Percentiles rank a stretch among this genome's conserved stretches.
Conservation (phyloP, 2,797 vertebrate species). For the Gymnodraco acuticeps region DNA sequence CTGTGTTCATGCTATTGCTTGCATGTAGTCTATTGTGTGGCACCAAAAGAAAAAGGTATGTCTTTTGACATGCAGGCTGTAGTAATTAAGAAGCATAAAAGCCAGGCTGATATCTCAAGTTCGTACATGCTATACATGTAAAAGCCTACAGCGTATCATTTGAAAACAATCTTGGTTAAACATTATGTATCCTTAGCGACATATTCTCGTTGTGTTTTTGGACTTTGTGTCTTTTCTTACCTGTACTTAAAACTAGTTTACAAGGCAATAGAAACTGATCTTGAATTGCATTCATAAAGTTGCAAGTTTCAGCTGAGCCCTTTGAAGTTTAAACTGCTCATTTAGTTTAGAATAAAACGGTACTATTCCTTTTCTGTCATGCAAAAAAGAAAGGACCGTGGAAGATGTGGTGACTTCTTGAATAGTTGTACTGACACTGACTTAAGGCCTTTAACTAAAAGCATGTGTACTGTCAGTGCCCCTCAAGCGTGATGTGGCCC, state of each 20-base stretch:
- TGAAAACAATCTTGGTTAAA: conserved; percentile 58
- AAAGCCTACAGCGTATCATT: neutral
- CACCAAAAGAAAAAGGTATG: neutral
- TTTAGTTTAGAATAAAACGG: conserved; percentile 37
- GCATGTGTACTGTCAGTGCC: conserved; percentile 27
- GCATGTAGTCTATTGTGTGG: neutral
- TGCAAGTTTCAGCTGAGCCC: neutral
- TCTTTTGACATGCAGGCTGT: neutral
- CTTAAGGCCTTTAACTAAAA: conserved; percentile 37
- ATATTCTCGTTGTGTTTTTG: conserved; percentile 26
- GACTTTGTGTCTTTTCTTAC: conserved; percentile 62
- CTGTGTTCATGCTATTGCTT: conserved; percentile 8
- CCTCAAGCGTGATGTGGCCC: conserved; percentile 37
- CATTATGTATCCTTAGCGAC: conserved; percentile 44
- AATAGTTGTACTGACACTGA: conserved; percentile 44
- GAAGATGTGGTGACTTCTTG: conserved; percentile 34
- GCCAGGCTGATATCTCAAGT: neutral
- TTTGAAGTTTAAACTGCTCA: conserved; percentile 14
- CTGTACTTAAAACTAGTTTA: conserved; percentile 25
- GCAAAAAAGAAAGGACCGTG: conserved; percentile 21
- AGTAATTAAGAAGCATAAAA: conserved; percentile 5
- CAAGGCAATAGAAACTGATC: conserved; percentile 29
- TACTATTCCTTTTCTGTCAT: conserved; percentile 44
- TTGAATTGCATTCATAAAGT: neutral
- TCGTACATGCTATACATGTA: neutral